Evolutionary conservation across 2,113 vertebrate genomes (phyloP), one percentile per base, ranked within the genome.

Genomic region (Oreochromis aureus): DNA sequence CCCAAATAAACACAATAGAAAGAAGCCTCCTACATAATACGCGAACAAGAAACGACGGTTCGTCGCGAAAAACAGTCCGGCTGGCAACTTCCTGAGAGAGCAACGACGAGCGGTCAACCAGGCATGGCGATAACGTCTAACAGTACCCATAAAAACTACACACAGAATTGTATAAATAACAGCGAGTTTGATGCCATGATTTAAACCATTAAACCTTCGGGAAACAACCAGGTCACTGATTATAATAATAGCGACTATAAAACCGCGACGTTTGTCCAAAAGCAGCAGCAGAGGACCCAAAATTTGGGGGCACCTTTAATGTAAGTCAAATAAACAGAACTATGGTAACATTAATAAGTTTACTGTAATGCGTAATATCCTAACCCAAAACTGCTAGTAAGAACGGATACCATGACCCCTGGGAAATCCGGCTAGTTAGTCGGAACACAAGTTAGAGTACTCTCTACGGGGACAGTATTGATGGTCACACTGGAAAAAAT

Each of bases 1-100:
- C 91, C 55, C 63, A 93, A 80, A 92, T 95, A 95, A 96, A 96
- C 95, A 96, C 96, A 97, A 96, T 93, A 95, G 95, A 87, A 83
- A 86, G 30, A 76, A 46, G 90, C 80, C 94, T 92, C 93, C 30
- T 86, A 78, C 76, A 79, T 82, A 53, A 6, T 41, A 82, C 93
- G 93, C 94, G 94, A 96, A 94, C 92, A 90, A 84, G 3, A 39
- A 4, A 16, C 59, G 92, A 89, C 90, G n/a, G 53, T 15, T n/a
- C 13, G 46, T 56, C 10, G 6, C 30, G 5, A 19, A 80, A 89
- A 87, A 59, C 46, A 84, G 59, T 80, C 87, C 86, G 18, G 16
- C 61, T n/a, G 5, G 4, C 61, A 82, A 79, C 51, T 91, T 94
- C 63, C 84, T 78, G 73, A 51, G 3, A 78, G 27, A 32, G 16